Conservation (phyloP, 37 sponge, comb jelly and placozoan genomes). For the Aplysina aerophoba region DNA sequence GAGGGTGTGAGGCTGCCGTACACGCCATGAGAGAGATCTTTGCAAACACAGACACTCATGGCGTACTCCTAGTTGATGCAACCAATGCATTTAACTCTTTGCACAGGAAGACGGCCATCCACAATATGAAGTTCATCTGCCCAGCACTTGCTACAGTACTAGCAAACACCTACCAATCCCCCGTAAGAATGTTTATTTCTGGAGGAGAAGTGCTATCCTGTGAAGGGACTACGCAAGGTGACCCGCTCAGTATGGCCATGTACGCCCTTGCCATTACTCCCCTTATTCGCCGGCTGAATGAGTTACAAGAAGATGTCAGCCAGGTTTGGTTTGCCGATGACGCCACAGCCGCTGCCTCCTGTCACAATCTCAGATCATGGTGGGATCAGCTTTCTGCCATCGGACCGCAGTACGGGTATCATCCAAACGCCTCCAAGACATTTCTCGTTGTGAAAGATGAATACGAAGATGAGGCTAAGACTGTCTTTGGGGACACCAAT, state of each 20-base stretch:
- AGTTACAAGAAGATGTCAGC: neutral
- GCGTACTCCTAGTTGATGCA: neutral
- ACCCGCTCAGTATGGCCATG: neutral
- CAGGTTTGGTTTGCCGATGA: conserved; percentile 5
- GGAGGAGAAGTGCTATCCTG: neutral
- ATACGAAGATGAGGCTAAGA: neutral
- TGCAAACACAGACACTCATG: neutral
- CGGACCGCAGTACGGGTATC: neutral
- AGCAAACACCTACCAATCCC: neutral
- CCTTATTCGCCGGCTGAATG: conserved; percentile 6
- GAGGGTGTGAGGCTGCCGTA: conserved; percentile 10
- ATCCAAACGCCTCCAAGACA: conserved; percentile 1
- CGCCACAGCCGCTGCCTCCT: neutral
- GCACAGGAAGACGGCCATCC: neutral
- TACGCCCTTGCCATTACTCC: too few relatives aligned
- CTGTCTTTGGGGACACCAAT: neutral
- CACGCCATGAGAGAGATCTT: conserved; percentile 2
- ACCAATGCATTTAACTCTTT: conserved; percentile 1
- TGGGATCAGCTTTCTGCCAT: neutral
- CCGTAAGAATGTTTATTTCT: neutral
- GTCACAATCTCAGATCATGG: neutral
- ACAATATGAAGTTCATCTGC: neutral
- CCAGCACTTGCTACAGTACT: neutral
- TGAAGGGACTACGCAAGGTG: conserved; percentile 14
- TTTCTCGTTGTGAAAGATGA: conserved; percentile 12